Base-by-base conservation (phyloP, 1,140 invertebrate species). In the Tetragonula clypearis region DNA sequence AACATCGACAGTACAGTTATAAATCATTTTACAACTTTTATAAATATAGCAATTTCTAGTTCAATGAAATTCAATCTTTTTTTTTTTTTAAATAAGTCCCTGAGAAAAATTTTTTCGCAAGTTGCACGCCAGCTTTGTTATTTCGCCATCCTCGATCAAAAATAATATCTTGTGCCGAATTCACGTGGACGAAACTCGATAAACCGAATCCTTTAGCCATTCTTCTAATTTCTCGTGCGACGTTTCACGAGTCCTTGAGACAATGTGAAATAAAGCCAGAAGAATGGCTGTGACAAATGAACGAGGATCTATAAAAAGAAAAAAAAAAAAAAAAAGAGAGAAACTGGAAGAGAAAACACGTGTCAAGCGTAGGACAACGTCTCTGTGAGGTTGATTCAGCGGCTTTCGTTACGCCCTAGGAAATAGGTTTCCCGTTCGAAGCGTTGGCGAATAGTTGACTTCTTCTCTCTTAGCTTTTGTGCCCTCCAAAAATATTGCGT, bases 401-500 rank as follows among this genome's bases (percentile, higher is more conserved):
- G 23, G 19, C 26, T 58, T 62, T 49, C 74, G 35, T 49, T 77
- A 19, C 75, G 75, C 58, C 23, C 75, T 77, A 77, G 75, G 75
- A 77, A 77, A 62, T 76, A 62, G 74, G 74, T n/a, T 30, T 62
- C 8, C 30, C 21, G 56, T 76, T 76, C 56, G 74, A 75, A 75
- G 14, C 23, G 41, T 30, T 49, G 14, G n/a, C 11, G 9, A 21
- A n/a, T 62, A 49, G 2, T 11, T 1, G 58, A 21, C 12, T 9
- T 30, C 26, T 21, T 26, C 23, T 19, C 1, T 14, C 35, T 1
- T 17, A 15, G 9, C 12, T 49, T 49, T 62, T 41, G 2, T 41
- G 30, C 19, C 19, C 55, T n/a, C n/a, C 4, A 1, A 35, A 75
- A 56, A 35, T 19, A 5, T 14, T n/a, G 56, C 56, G 19, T 35